A percentile compares a stretch with the other conserved stretches of the same genome.
These are phyloP conservation scores for Catostomus latipinnis DNA, from an alignment of 2,797 vertebrate species.

Conservation along the genomic window DNA sequence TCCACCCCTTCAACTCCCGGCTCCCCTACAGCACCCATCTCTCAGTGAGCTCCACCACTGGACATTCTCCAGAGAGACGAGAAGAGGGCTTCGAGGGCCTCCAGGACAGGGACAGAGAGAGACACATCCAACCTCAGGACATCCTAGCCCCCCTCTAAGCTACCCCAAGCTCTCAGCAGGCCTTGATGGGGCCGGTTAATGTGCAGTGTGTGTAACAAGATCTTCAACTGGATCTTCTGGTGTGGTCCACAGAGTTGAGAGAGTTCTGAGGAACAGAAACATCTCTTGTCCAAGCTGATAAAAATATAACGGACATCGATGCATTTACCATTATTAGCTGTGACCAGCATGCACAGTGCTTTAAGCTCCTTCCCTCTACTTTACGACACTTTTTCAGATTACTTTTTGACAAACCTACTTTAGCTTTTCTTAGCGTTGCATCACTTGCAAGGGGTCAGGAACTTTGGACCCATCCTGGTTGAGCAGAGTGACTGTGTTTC, in stretches of 20 bases:
- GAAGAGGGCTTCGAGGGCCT: constrained; percentile 61
- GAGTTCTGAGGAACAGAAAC: constrained; percentile 25
- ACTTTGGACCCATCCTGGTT: constrained; percentile 24
- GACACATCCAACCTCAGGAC: constrained; percentile 29
- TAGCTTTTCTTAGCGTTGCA: constrained; percentile 33
- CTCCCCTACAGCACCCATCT: constrained; percentile 71
- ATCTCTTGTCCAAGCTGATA: constrained; percentile 16
- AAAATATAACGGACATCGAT: constrained; percentile 34
- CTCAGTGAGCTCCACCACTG: constrained; percentile 74
- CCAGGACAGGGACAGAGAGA: constrained; percentile 47
- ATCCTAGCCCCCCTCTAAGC: constrained; percentile 29
- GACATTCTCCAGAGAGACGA: constrained; percentile 42
- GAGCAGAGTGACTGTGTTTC: constrained; percentile 40
- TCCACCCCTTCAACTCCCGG: constrained; percentile 72
- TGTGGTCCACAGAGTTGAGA: constrained; percentile 35
- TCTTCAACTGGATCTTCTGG: constrained; percentile 30
- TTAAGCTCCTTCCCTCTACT: constrained; percentile 15
- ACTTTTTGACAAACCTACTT: constrained; percentile 41
- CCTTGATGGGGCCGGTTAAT: neutral
- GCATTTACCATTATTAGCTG: constrained; percentile 53
- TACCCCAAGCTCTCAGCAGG: constrained; percentile 20
- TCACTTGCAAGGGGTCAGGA: constrained; percentile 11
- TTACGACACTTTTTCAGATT: constrained; percentile 31
- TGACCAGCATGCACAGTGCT: constrained; percentile 60
- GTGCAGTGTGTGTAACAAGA: constrained; percentile 58